Evolutionary conservation across 2,113 vertebrate genomes (phyloP).

Genomic region (Montifringilla adamsi): DNA sequence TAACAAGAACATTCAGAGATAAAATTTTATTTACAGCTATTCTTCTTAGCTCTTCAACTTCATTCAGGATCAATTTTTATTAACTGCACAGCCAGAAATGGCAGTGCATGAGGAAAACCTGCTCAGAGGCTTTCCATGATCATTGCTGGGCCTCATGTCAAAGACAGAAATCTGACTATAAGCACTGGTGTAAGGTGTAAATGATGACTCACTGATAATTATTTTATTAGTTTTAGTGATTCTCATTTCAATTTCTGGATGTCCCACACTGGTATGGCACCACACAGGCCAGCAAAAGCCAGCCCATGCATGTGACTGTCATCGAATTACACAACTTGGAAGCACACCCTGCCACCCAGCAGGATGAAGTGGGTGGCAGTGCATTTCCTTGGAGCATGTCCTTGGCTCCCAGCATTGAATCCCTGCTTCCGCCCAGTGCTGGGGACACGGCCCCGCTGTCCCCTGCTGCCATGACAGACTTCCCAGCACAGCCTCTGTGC

Average conservation of each 20-base stretch:
- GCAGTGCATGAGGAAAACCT: background rate
- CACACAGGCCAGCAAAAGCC: background rate
- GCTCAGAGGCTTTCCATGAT: background rate
- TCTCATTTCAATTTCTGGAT: background rate
- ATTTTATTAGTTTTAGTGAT: background rate
- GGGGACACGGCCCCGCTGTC: fast-evolving
- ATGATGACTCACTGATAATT: background rate
- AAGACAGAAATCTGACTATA: background rate
- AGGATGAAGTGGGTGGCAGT: background rate
- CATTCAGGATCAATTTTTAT: background rate
- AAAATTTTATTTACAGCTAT: background rate
- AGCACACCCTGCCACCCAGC: background rate
- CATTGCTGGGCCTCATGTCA: background rate
- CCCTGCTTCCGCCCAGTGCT: fast-evolving
- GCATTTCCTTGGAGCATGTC: fast-evolving
- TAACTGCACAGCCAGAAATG: background rate
- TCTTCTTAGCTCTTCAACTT: background rate
- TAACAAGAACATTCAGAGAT: background rate
- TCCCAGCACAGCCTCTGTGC: background rate
- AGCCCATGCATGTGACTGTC: background rate
- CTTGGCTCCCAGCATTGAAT: background rate
- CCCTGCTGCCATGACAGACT: background rate
- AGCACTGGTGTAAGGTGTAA: background rate
- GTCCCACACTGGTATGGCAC: background rate
- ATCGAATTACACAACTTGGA: background rate